Percentiles rank a stretch among this genome's conserved stretches.
Evolutionary conservation across 2,113 vertebrate genomes (phyloP).

Genomic region (Pycnonotus jocosus): DNA sequence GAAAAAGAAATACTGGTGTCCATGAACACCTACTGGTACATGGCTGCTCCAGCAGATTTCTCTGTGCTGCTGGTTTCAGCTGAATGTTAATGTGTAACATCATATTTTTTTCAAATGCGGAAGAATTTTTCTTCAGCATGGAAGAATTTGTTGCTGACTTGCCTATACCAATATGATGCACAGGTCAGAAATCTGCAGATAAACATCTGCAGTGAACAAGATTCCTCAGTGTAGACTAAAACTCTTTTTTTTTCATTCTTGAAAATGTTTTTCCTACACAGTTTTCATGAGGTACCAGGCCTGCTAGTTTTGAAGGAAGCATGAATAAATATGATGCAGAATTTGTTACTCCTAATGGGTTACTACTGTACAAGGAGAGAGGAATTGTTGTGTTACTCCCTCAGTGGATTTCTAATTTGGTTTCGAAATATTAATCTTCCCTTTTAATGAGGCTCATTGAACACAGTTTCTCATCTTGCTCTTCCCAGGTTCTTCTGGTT

Average conservation of each 20-base stretch:
- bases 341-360: background rate
- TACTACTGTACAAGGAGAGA: background rate
- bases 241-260: background rate
- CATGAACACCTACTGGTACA: background rate
- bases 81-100: background rate
- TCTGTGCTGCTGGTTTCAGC: background rate
- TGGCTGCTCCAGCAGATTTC: background rate
- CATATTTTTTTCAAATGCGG: background rate
- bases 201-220: background rate
- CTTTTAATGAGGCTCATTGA: background rate
- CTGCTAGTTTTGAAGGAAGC: background rate
- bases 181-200: background rate
- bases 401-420: background rate
- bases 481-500: background rate
- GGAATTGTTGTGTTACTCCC: background rate
- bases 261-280: background rate
- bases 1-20: background rate
- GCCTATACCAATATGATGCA: background rate
- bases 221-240: background rate
- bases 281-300: background rate
- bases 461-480: background rate
- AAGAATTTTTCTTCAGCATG: background rate
- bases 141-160: background rate
- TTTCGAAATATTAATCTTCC: background rate
- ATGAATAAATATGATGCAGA: background rate